Evolutionary conservation across 2,888 invertebrate species (phyloP), one percentile per base, ranked within the genome.

Genomic region (Nemotelus pantherinus): DNA sequence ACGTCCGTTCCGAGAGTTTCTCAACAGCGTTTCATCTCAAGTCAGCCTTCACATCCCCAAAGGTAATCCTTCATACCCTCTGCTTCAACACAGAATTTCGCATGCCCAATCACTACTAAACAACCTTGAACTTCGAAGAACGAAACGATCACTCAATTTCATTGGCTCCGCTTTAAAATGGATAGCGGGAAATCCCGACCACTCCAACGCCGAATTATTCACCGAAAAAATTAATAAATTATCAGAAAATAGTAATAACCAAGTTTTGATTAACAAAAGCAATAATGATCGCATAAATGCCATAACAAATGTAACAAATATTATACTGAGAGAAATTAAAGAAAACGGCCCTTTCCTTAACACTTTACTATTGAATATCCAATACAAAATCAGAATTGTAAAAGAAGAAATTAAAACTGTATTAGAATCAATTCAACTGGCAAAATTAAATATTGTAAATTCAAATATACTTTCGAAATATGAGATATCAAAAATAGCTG

Each of bases 401-500:
- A 50, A 50, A 9, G 50, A 50, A 50, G 50, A 50, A 50, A 50
- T 50, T 9, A 50, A 50, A 50, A 50, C 5, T 5, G 9, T 50
- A 7, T 7, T 50, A 7, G 50, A 7, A 50, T 50, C 50, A 50
- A 50, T 50, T 7, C 50, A 50, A 50, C 9, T 50, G 50, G 50
- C 50, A 50, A 50, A 50, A 50, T 50, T 50, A 50, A 50, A 50
- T 9, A 50, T 50, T 9, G 9, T 50, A 50, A 50, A 50, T 9
- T 50, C 50, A 50, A 50, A 50, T 50, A 50, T 50, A 7, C 50
- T 50, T 1, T 50, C 79, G 3, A 78, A 72, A 53, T 75, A 77
- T 43, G 78, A 81, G 77, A 72, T 80, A 53, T 76, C 57, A 64
- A 45, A 76, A 65, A 77, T 68, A 58, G 57, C 77, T 60, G 75